Evolutionary conservation across 2,113 vertebrate species (phyloP).

Genomic region (Pluvianellus socialis): DNA sequence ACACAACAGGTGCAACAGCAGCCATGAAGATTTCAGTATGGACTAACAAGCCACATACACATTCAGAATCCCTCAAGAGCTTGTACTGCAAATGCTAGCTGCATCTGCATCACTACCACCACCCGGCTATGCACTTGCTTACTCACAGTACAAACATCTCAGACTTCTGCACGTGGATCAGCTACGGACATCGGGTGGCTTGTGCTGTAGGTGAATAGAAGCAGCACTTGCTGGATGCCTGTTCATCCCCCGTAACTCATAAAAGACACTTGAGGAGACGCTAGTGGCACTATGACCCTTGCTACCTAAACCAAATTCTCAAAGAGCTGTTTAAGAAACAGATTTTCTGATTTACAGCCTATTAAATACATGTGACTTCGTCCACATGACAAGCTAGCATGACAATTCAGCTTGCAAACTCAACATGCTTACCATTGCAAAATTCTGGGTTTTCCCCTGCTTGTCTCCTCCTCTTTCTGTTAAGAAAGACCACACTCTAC

Average conservation of each 20-base stretch:
- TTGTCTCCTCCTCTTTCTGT: neutral
- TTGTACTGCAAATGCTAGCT: neutral
- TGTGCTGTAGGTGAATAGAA: neutral
- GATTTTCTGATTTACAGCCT: neutral
- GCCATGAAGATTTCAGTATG: neutral
- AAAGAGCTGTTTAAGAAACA: neutral
- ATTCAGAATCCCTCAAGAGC: neutral
- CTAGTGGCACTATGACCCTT: neutral
- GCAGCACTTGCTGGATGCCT: neutral
- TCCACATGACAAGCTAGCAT: neutral
- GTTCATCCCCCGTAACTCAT: neutral
- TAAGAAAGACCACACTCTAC: neutral
- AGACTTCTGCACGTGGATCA: accelerated
- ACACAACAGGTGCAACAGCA: neutral
- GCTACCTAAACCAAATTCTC: neutral
- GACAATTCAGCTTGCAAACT: neutral
- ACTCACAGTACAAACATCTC: neutral
- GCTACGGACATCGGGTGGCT: accelerated
- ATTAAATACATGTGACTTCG: neutral
- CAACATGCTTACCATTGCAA: accelerated
- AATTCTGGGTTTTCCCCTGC: neutral
- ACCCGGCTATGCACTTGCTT: neutral
- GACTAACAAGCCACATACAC: neutral
- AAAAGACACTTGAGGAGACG: neutral
- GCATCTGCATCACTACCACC: neutral